Evolutionary conservation across 2,797 vertebrate genomes (phyloP).

Genomic region (Dermochelys coriacea): DNA sequence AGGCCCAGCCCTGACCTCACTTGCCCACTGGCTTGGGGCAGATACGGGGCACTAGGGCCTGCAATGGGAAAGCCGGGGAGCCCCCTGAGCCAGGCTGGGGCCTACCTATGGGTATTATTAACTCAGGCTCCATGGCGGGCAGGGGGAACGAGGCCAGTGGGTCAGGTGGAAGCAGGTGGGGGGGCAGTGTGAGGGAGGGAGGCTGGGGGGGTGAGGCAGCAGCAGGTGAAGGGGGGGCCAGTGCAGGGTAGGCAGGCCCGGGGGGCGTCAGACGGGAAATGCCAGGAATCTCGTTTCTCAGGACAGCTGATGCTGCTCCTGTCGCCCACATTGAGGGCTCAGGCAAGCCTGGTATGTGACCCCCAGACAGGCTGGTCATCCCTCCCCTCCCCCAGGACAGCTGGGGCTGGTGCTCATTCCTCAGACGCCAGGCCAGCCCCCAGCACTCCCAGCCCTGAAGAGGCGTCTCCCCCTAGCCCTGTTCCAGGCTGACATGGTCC

Average conservation of each 20-base stretch:
- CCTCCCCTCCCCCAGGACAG: background rate
- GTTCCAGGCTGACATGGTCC: background rate
- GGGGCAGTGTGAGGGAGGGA: background rate
- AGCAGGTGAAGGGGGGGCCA: too few relatives aligned
- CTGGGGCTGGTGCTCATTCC: background rate
- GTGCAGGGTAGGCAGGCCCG: too few relatives aligned
- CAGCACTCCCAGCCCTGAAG: fast-evolving
- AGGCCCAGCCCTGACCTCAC: too few relatives aligned
- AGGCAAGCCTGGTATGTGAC: background rate
- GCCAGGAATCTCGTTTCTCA: background rate
- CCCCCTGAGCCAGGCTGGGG: too few relatives aligned
- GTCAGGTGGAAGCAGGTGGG: background rate
- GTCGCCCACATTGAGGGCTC: background rate
- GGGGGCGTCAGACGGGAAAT: background rate
- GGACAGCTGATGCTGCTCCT: background rate
- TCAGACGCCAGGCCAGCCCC: background rate
- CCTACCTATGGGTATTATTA: too few relatives aligned
- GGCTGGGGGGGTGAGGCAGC: too few relatives aligned
- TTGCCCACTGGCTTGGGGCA: too few relatives aligned
- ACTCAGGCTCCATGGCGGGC: background rate
- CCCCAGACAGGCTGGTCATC: background rate
- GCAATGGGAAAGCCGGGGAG: too few relatives aligned
- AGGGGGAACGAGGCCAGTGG: background rate
- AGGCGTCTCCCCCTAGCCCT: background rate
- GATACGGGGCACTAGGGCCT: too few relatives aligned